These are phyloP conservation scores for Sclerodermus sp. DNA, from an alignment of 2,888 invertebrate species.

Conservation along the genomic window DNA sequence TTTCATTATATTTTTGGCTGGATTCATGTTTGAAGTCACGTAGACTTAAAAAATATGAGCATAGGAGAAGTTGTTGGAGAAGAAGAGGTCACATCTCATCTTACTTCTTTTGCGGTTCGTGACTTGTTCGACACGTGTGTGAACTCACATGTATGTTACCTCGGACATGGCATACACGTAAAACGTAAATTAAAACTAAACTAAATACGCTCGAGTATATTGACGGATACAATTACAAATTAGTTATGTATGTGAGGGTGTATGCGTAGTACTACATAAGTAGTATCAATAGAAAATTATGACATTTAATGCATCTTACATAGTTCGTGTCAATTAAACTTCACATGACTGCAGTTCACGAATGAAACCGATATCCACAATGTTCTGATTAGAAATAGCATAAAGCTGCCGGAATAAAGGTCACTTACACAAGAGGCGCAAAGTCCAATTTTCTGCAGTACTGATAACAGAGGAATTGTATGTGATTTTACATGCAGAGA, in stretches of 20 bases:
- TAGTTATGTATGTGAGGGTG: too few species aligned
- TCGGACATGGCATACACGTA: neutral
- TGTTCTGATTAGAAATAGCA: neutral
- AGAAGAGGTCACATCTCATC: neutral
- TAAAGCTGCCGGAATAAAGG: conserved; percentile 17
- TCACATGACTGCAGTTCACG: too few species aligned
- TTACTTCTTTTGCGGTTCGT: neutral
- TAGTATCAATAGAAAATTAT: too few species aligned
- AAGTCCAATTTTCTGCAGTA: conserved; percentile 24
- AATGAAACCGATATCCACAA: too few species aligned
- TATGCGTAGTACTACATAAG: too few species aligned
- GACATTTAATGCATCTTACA: too few species aligned
- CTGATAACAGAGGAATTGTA: conserved; percentile 13
- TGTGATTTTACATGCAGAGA: too few species aligned
- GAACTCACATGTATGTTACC: neutral
- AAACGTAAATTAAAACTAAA: neutral
- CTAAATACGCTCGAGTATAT: too few species aligned
- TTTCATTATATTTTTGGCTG: too few species aligned
- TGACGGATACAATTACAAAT: too few species aligned
- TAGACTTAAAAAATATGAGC: neutral
- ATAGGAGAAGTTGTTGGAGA: neutral
- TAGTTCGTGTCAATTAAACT: too few species aligned
- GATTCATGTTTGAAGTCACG: neutral
- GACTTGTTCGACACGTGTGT: conserved; percentile 1
- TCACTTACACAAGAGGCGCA: conserved; percentile 27